Base-by-base conservation (phyloP, 2,888 invertebrate genomes). In the Rhyacophila evoluta region DNA sequence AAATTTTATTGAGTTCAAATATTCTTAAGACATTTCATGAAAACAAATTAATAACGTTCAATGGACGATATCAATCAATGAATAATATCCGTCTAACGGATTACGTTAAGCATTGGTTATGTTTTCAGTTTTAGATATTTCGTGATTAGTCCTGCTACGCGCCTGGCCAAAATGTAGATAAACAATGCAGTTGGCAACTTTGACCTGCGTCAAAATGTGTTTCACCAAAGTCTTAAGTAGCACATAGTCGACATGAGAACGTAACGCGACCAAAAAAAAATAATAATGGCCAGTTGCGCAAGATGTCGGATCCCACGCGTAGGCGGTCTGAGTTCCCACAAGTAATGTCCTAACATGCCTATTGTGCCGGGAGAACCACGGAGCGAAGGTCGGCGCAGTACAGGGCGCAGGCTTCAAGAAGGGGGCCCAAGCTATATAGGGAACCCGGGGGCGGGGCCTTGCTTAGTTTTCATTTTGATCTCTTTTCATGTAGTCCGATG, bases 401-500 rank as follows among this genome's bases (percentile, higher is more conserved):
- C 55, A 55, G 55, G 55, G 55, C 55, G 55, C 55, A 55, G 55
- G 12, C 25, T 19, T 27, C 74, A 71, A 73, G 78, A 74, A 73
- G 79, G 80, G 81, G 80, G 73, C 41, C 71, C 74, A 75, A 55
- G 75, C 79, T 82, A 82, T 82, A 82, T 81, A 81, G 81, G 76
- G 79, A 70, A 72, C 80, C 79, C 77, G 29, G 41, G 38, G 70
- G 39, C 28, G 75, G 36, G 29, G 67, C 75, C 79, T 72, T n/a
- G 19, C 78, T 80, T 81, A 82, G 82, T 82, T 71, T 78, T 74
- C 78, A 73, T 72, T 77, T 79, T 77, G 81, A 79, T 80, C 81
- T 81, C 80, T 78, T 81, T 82, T 77, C 82, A 82, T 81, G 81
- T 81, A 80, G 82, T 78, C 78, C 81, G 70, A 72, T 69, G 73